Conservation (phyloP, 2,797 vertebrate species). For the Etheostoma perlongum region DNA sequence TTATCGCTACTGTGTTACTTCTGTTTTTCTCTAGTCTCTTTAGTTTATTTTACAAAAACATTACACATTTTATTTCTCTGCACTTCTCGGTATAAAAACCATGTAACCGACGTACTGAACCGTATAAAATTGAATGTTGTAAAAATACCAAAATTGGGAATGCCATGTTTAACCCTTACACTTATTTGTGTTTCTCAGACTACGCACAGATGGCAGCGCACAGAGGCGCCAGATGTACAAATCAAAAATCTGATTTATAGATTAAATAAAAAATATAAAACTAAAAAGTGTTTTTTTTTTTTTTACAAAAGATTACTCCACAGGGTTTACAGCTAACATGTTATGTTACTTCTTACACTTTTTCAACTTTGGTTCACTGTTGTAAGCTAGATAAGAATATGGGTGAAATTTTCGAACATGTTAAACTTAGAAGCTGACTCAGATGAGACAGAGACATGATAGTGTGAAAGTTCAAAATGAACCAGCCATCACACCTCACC, state of each 20-base stretch:
- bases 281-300: too few relatives aligned
- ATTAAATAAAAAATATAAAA: neutral
- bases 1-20: neutral
- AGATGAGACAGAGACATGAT: conserved; percentile 26
- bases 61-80: neutral
- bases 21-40: neutral
- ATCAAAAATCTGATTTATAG: neutral
- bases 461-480: conserved; percentile 53
- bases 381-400: conserved; percentile 10
- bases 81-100: neutral
- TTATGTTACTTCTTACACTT: neutral
- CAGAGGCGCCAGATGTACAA: neutral
- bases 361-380: conserved; percentile 22
- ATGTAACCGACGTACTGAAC: too few relatives aligned
- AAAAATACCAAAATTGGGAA: neutral
- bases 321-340: neutral
- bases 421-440: conserved; percentile 54
- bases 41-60: neutral
- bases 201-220: neutral
- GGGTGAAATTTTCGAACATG: conserved; percentile 35
- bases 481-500: conserved; percentile 42
- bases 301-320: neutral
- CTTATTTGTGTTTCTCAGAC: too few relatives aligned
- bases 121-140: neutral
- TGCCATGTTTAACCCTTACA: neutral